These are phyloP conservation scores for Cephonodes hylas DNA, from an alignment of 2,888 invertebrate species.

Conservation along the genomic window DNA sequence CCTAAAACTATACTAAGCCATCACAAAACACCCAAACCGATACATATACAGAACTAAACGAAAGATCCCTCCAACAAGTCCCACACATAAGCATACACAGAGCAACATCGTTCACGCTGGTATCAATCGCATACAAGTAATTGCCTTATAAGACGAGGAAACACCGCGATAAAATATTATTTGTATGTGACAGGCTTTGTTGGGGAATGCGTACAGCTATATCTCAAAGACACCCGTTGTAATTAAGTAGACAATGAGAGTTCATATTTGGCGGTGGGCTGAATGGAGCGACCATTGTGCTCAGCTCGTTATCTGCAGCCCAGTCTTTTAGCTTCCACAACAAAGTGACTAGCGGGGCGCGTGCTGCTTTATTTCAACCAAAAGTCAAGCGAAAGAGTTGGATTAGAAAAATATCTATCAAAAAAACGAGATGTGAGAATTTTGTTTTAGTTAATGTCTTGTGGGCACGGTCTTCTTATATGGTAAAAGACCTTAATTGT, in stretches of 20 bases:
- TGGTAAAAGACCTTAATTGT: too few relatives aligned
- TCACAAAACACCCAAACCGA: too few relatives aligned
- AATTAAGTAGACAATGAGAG: conserved; percentile 78
- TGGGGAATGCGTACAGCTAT: conserved; percentile 60
- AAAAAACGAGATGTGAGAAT: not conserved
- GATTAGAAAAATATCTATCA: not conserved
- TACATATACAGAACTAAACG: too few relatives aligned
- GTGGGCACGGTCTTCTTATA: too few relatives aligned
- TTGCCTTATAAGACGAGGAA: conserved; percentile 55
- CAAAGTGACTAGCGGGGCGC: conserved; percentile 50
- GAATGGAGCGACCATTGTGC: conserved; percentile 58
- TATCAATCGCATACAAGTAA: conserved; percentile 35
- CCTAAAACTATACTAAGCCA: not conserved
- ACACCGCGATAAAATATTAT: conserved; percentile 69
- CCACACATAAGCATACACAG: not conserved
- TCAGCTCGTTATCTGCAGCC: conserved; percentile 67
- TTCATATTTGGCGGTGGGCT: conserved; percentile 69
- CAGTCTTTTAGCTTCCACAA: conserved; percentile 69
- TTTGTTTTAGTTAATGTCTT: not conserved
- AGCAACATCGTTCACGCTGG: not conserved
- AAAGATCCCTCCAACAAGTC: too few relatives aligned
- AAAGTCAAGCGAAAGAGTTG: conserved; percentile 7
- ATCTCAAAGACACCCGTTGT: conserved; percentile 73
- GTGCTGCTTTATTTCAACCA: conserved; percentile 48
- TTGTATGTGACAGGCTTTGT: conserved; percentile 74